phyloP scores from a whole-genome alignment of 2,888 invertebrate species.

The Zygogramma bicolorata region DNA sequence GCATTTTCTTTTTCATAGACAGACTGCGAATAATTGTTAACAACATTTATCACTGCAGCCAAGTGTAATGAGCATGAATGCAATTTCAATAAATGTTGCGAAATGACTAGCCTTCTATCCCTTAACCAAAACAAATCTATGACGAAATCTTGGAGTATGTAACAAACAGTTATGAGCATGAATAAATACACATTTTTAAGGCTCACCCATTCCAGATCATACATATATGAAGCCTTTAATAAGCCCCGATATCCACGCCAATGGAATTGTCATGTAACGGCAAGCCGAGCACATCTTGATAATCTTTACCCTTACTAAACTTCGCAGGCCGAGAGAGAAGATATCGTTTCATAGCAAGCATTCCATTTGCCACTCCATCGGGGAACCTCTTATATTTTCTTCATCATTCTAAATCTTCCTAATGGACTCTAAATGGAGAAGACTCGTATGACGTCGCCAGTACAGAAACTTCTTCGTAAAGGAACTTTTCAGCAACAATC shows the following conservation, averaged over 20 bases:
- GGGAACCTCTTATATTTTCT: conserved; percentile 52
- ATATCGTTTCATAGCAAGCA: neutral
- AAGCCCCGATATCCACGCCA: neutral
- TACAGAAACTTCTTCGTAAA: conserved; percentile 45
- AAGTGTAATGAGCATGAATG: too few relatives aligned
- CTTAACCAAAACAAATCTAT: too few relatives aligned
- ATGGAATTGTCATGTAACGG: neutral
- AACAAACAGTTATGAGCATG: too few relatives aligned
- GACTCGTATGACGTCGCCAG: conserved; percentile 61
- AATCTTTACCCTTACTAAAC: conserved; percentile 33
- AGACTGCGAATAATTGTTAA: too few relatives aligned
- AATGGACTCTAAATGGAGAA: conserved; percentile 65
- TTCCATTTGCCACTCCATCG: conserved; percentile 44
- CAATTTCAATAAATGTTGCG: too few relatives aligned
- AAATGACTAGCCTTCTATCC: too few relatives aligned
- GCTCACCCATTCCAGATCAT: too few relatives aligned
- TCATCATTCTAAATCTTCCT: conserved; percentile 61
- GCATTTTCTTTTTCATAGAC: too few relatives aligned
- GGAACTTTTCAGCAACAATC: conserved; percentile 54
- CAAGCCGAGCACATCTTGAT: conserved; percentile 28
- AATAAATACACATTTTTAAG: too few relatives aligned
- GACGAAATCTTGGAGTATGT: too few relatives aligned
- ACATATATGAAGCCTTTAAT: neutral
- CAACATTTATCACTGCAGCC: too few relatives aligned
- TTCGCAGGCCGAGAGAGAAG: conserved; percentile 17